These are phyloP conservation scores for Tragopan temminckii DNA, from an alignment of 2,797 vertebrate genomes.

Conservation along the genomic window DNA sequence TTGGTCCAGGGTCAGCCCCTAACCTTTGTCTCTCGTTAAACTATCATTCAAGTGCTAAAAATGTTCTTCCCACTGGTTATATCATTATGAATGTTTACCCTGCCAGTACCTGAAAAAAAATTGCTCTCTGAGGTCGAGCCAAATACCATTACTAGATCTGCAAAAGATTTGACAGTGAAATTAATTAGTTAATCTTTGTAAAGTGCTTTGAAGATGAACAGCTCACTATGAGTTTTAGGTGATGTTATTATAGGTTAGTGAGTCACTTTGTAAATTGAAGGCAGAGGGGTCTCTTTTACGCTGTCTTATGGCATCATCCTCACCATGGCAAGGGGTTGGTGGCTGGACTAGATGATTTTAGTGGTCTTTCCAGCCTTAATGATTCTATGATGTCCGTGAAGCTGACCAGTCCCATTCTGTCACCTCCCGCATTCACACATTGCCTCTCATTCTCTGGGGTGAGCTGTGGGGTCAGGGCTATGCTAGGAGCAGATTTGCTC, in stretches of 20 bases:
- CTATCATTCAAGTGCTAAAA: conserved; percentile 61
- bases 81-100: conserved; percentile 78
- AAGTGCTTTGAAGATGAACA: conserved; percentile 76
- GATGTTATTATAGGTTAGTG: conserved; percentile 79
- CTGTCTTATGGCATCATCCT: background rate
- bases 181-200: conserved; percentile 75
- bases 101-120: conserved; percentile 80
- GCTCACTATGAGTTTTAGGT: conserved; percentile 76
- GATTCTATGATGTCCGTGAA: background rate
- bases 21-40: conserved; percentile 60
- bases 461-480: background rate
- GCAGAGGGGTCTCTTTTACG: conserved; percentile 46
- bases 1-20: conserved; percentile 58
- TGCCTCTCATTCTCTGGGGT: background rate
- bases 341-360: too few species aligned
- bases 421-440: background rate
- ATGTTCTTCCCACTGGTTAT: conserved; percentile 72
- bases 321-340: rapidly evolving
- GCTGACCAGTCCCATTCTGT: background rate
- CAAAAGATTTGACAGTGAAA: conserved; percentile 81
- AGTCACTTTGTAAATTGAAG: conserved; percentile 75
- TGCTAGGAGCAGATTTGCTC: background rate
- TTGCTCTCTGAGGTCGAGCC: conserved; percentile 79
- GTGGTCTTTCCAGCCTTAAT: too few species aligned
- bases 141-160: conserved; percentile 81